phyloP scores from a whole-genome alignment of 2,888 invertebrate species.

The Zeuzera pyrina region DNA sequence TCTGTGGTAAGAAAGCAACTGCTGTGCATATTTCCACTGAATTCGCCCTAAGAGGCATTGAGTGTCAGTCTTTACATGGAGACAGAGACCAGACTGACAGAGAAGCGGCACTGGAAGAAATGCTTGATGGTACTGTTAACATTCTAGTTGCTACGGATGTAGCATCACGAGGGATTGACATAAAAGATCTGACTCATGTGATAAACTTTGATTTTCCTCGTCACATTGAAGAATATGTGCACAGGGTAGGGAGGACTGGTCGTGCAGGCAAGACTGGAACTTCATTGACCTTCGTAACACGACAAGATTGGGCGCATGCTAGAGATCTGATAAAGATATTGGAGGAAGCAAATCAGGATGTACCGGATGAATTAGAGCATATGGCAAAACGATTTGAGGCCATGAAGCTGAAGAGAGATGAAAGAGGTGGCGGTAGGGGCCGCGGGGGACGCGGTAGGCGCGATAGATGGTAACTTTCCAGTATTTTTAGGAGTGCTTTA shows the following conservation, averaged over 20 bases:
- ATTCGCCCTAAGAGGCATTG: slow-evolving; percentile 77
- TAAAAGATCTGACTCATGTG: slow-evolving; percentile 90
- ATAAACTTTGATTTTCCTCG: slow-evolving; percentile 94
- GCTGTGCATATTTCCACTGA: slow-evolving; percentile 90
- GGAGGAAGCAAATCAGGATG: slow-evolving; percentile 88
- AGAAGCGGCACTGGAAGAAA: slow-evolving; percentile 87
- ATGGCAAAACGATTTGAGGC: slow-evolving; percentile 84
- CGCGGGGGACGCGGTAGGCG: slow-evolving; percentile 40
- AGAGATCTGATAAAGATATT: slow-evolving; percentile 87
- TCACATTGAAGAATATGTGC: slow-evolving; percentile 96
- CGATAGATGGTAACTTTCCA: slow-evolving; percentile 15
- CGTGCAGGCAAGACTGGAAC: slow-evolving; percentile 90
- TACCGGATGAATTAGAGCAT: slow-evolving; percentile 80
- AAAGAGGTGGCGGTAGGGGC: slow-evolving; percentile 59
- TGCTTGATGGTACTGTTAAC: slow-evolving; percentile 83
- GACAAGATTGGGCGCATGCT: slow-evolving; percentile 88
- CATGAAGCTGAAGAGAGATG: slow-evolving; percentile 76
- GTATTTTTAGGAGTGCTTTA: too few species aligned
- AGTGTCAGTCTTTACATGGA: slow-evolving; percentile 89
- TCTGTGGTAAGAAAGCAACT: slow-evolving; percentile 88
- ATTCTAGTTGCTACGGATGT: slow-evolving; percentile 96
- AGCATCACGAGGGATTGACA: slow-evolving; percentile 94
- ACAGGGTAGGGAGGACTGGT: slow-evolving; percentile 96
- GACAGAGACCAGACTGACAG: slow-evolving; percentile 86
- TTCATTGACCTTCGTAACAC: slow-evolving; percentile 86